These are phyloP conservation scores for Rhea americana DNA, from an alignment of 2,113 vertebrate species.

Conservation along the genomic window DNA sequence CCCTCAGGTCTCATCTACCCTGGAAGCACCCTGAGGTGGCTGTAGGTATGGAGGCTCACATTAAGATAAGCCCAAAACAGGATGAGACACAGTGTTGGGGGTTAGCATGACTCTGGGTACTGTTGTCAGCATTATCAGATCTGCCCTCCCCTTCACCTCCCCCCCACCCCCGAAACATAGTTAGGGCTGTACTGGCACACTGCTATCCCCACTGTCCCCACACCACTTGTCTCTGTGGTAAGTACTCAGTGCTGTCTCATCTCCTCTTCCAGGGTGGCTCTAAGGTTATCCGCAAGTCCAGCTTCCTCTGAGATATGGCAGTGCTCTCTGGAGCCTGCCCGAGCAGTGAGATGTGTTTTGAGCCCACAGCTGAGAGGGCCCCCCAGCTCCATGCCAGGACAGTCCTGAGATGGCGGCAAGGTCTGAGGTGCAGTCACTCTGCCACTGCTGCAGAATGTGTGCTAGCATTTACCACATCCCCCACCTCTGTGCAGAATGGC, in stretches of 20 bases:
- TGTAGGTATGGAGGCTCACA: fast-evolving
- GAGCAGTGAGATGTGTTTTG: not conserved
- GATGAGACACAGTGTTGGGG: not conserved
- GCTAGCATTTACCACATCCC: not conserved
- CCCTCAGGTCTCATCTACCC: not conserved
- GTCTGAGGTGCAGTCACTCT: not conserved
- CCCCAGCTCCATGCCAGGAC: too few species aligned
- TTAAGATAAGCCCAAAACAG: fast-evolving
- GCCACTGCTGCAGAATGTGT: too few species aligned
- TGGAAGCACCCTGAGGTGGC: not conserved
- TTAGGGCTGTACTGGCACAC: fast-evolving
- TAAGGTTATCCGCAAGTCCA: too few species aligned
- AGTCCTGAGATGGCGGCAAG: not conserved
- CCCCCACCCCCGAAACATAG: not conserved
- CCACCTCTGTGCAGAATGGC: not conserved
- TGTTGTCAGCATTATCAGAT: not conserved
- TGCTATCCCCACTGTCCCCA: not conserved
- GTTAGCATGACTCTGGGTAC: not conserved
- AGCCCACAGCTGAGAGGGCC: not conserved
- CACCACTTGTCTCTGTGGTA: not conserved
- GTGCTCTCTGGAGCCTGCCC: not conserved
- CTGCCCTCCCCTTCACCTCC: too few species aligned
- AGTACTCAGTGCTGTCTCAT: not conserved
- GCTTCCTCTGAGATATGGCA: not conserved
- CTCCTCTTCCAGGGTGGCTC: not conserved